Evolutionary conservation across 2,797 vertebrate species (phyloP), one percentile per base, ranked within the genome.

Genomic region (Platalea minor): DNA sequence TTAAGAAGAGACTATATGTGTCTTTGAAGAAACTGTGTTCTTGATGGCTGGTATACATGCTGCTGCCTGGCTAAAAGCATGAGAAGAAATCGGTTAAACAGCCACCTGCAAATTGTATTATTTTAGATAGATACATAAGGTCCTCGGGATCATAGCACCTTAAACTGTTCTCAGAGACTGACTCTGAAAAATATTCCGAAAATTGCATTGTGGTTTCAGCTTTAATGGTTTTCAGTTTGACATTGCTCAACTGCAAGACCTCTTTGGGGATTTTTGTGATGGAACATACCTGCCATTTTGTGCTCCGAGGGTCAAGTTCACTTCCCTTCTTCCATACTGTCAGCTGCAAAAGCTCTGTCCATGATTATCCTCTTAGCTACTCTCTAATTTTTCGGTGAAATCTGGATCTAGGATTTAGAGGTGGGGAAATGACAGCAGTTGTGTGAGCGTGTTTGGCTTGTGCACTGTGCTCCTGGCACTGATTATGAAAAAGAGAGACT

Each of bases 331-430:
- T 74, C 64, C 23, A 17, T 61, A 24, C n/a, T 77, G 70, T 80
- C 78, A 85, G 75, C 94, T 91, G 93, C 67, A 56, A 65, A 59
- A 91, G 67, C 63, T 91, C 59, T 50, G 43, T 45, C 54, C 25
- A 1, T 68, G 64, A 67, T 92, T 60, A 76, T 54, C 28, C 59
- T 81, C 54, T 75, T 74, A n/a, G 59, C 75, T 77, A 41, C 64
- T 68, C 89, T 61, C 57, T 87, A 77, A 69, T 85, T 93, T 96
- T 92, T 91, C 91, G 92, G 0, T 88, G 68, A 87, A 93, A 80
- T 83, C 56, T 57, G 5, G 46, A 26, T 74, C 56, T 77, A 37
- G 59, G 50, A 35, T 81, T 94, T 70, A 13, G 70, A 4, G 33
- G 10, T 14, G 7, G 45, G 33, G 57, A n/a, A n/a, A 14, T 28